phyloP scores from a whole-genome alignment of 2,888 invertebrate genomes.

The Morpho helenor region DNA sequence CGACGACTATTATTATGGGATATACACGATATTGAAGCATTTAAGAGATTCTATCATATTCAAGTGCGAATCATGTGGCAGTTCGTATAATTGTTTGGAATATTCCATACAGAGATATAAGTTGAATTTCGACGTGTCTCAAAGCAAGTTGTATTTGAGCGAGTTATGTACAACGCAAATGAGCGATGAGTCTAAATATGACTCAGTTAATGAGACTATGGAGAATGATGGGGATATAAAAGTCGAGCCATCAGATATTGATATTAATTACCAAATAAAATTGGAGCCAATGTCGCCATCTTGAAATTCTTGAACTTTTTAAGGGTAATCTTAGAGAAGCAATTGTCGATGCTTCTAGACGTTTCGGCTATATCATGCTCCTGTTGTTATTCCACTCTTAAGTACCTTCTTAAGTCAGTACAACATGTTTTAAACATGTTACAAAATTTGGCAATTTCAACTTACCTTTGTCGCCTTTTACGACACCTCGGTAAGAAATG shows the following conservation, averaged over 20 bases:
- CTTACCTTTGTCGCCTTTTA: no score
- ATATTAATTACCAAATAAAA: slow-evolving; percentile 33
- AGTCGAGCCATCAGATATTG: slow-evolving; percentile 31
- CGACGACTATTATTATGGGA: slow-evolving; percentile 39
- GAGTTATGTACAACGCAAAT: slow-evolving; percentile 61
- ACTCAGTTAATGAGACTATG: slow-evolving; percentile 35
- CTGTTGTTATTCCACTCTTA: no score
- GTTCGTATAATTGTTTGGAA: slow-evolving; percentile 47
- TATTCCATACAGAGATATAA: slow-evolving; percentile 51
- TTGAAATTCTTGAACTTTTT: no score
- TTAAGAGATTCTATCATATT: slow-evolving; percentile 44
- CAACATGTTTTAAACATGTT: no score
- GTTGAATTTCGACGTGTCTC: slow-evolving; percentile 32
- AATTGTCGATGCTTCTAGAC: no score
- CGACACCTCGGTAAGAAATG: no score
- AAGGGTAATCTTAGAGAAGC: no score
- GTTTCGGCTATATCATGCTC: no score
- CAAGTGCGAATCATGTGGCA: slow-evolving; percentile 45
- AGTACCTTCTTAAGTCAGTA: no score
- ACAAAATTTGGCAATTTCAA: no score
- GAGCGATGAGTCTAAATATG: slow-evolving; percentile 49
- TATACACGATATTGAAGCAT: slow-evolving; percentile 45
- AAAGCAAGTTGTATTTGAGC: slow-evolving; percentile 53
- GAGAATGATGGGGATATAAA: slow-evolving; percentile 45
- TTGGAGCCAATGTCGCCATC: slow-evolving; percentile 33